Base-by-base conservation (phyloP, 1,140 invertebrate species). In the Drosophila repletoides region DNA sequence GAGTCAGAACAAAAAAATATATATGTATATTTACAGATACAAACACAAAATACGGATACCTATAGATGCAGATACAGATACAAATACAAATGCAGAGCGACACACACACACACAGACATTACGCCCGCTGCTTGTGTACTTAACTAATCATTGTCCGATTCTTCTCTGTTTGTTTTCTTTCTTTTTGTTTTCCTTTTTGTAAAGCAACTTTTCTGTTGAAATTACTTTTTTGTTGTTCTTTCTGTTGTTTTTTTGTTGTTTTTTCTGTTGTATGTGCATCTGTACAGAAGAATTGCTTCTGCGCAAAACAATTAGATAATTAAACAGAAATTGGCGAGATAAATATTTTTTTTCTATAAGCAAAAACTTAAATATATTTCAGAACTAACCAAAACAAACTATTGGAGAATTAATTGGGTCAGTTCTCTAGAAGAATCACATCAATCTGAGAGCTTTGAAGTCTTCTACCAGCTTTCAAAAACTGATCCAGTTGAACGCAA, bases 141-240 rank as follows among this genome's bases (percentile, higher is more conserved):
- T 73, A 75, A 76, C 64, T 84, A 84, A 83, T 83, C 77, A 84
- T 73, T 83, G 70, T 84, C 46, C 64, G 73, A 73, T 83, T 76
- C 64, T 83, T 65, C 58, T 68, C 68, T 81, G 65, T 77, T 83
- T 72, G 77, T 80, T 72, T 81, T n/a, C n/a, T n/a, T 83, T 76
- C 64, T 83, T 65, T 53, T 68, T 64, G 81, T 60, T 77, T 83
- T 72, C 73, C 75, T 72, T 81, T 76, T 75, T 71, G 65, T 79
- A 29, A 61, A 72, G 56, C 49, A 55, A 59, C 56, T 63, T 70
- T 81, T 83, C 79, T 60, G 55, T 59, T 56, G 69, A 83, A 83
- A 70, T 77, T 70, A 70, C n/a, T n/a, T n/a, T 80, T 79, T 76
- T 80, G 64, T 73, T 77, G 58, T 66, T 29, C 34, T 26, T 33